These are phyloP conservation scores for Eurystomus glaucurus DNA, from an alignment of 2,797 vertebrate genomes.

Conservation along the genomic window DNA sequence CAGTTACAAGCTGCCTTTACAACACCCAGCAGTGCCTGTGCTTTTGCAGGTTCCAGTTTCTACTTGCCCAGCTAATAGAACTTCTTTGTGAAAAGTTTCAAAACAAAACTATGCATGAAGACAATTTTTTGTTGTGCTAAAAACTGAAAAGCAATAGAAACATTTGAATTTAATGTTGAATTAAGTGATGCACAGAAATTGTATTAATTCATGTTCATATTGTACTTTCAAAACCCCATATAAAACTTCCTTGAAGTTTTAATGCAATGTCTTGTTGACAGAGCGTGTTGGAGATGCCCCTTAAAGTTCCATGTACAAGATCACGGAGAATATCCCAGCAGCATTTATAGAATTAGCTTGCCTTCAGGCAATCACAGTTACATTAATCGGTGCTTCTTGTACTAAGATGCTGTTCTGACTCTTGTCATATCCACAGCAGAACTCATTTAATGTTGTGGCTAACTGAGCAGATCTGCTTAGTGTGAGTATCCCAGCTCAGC, in stretches of 20 bases:
- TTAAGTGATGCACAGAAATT: not conserved
- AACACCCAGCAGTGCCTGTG: not conserved
- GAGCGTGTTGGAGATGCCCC: not conserved
- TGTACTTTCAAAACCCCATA: not conserved
- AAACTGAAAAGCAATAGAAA: not conserved
- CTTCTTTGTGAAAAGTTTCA: not conserved
- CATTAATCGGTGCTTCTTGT: not conserved
- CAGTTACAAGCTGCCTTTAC: not conserved
- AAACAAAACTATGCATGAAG: not conserved
- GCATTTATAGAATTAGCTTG: not conserved
- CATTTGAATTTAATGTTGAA: not conserved
- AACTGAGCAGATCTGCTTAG: not conserved
- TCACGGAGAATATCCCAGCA: not conserved
- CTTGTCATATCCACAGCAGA: not conserved
- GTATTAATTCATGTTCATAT: not conserved
- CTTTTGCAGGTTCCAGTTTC: not conserved
- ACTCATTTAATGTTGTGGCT: not conserved
- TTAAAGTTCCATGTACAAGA: not conserved
- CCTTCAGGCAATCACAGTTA: not conserved
- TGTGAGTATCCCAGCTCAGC: not conserved
- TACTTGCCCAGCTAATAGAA: not conserved
- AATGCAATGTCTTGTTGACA: not conserved
- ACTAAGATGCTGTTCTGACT: not conserved
- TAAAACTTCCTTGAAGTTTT: not conserved
- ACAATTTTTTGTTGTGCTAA: not conserved